Evolutionary conservation across 2,888 invertebrate species (phyloP).

Genomic region (Heliconius hortense): DNA sequence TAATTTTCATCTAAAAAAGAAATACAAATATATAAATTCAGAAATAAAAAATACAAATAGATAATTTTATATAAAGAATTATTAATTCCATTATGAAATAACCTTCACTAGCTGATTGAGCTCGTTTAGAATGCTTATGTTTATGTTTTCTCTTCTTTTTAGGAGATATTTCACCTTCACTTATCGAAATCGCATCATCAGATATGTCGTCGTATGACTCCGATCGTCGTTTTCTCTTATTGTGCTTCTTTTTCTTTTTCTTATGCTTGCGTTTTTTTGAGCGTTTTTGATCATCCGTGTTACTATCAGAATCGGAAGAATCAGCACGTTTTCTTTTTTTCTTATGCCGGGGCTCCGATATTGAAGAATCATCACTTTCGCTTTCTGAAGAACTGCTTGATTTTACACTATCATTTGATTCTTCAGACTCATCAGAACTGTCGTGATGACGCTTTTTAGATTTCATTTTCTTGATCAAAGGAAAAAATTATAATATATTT

Average conservation of each 20-base stretch:
- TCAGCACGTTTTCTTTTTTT: constrained; percentile 75
- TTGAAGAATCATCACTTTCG: constrained; percentile 71
- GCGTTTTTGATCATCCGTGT: constrained; percentile 68
- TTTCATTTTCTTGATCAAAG: constrained; percentile 57
- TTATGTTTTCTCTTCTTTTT: constrained; percentile 76
- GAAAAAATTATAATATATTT: not conserved
- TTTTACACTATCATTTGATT: constrained; percentile 64
- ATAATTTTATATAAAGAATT: constrained; percentile 8
- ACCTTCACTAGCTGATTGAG: constrained; percentile 63
- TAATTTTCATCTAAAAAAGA: constrained; percentile 51
- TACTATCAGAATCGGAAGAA: constrained; percentile 71
- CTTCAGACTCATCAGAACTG: constrained; percentile 72
- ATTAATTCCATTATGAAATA: constrained; percentile 31
- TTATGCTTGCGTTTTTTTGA: constrained; percentile 77
- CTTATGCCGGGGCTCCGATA: constrained; percentile 68
- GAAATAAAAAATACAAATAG: too few species aligned
- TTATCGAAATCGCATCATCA: constrained; percentile 59
- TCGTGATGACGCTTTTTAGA: constrained; percentile 71
- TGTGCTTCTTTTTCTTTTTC: constrained; percentile 79
- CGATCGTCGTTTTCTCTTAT: constrained; percentile 70
- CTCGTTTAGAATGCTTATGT: constrained; percentile 66
- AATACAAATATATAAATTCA: not conserved
- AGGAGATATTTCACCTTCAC: constrained; percentile 69
- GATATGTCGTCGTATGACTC: constrained; percentile 60
- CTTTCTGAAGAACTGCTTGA: constrained; percentile 71